A percentile compares a stretch with the other conserved stretches of the same genome.
phyloP scores from a whole-genome alignment of 2,113 vertebrate species.

The Cinclus cinclus region DNA sequence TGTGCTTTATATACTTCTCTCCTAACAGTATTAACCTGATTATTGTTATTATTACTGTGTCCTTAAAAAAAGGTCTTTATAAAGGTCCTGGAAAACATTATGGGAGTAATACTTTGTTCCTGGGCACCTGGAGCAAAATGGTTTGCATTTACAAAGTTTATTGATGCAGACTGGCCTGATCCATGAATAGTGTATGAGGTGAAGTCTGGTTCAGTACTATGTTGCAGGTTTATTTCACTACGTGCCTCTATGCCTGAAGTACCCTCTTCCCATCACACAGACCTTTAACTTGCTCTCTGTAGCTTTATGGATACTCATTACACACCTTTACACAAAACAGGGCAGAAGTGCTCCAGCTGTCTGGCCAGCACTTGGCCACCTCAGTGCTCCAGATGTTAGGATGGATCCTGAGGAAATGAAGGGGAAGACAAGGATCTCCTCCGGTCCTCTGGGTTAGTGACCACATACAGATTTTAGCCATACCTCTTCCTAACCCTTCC shows the following conservation, averaged over 20 bases:
- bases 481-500: not conserved
- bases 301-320: not conserved
- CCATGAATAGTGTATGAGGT: not conserved
- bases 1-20: not conserved
- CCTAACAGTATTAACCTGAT: not conserved
- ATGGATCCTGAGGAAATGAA: not conserved
- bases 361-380: not conserved
- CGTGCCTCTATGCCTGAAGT: fast-evolving
- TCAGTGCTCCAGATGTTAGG: not conserved
- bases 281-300: not conserved
- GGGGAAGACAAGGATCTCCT: not conserved
- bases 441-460: not conserved
- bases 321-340: not conserved
- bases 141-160: not conserved
- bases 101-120: not conserved
- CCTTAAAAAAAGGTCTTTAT: not conserved
- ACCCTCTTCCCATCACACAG: not conserved
- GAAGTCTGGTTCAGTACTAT: not conserved
- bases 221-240: not conserved
- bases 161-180: not conserved
- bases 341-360: not conserved
- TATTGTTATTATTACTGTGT: not conserved
- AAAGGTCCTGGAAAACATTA: not conserved
- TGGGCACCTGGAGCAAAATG: not conserved
- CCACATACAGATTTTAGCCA: not conserved